Conservation (phyloP, 2,888 invertebrate genomes). For the Zaprionus lineosus region DNA sequence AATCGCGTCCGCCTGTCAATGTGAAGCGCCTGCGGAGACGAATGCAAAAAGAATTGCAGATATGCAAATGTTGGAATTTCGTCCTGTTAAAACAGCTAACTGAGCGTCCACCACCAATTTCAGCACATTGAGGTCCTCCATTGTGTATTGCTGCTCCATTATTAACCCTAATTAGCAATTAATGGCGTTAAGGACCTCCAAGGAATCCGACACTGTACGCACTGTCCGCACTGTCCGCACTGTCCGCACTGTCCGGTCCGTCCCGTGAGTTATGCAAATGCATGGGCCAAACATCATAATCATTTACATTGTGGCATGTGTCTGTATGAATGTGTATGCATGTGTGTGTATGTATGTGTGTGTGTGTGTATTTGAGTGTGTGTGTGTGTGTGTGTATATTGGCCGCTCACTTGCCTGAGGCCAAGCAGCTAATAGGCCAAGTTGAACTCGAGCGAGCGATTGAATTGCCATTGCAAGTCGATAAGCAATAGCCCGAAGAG, state of each 20-base stretch:
- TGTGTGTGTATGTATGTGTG: not conserved
- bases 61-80: slow-evolving; percentile 54
- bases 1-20: too few relatives aligned
- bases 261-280: not conserved
- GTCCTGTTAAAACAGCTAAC: slow-evolving; percentile 41
- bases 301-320: not conserved
- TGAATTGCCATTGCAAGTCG: too few relatives aligned
- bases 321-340: slow-evolving; percentile 9
- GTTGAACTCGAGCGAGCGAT: too few relatives aligned
- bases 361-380: not conserved
- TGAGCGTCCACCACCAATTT: slow-evolving; percentile 5
- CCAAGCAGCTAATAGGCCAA: too few relatives aligned
- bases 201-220: too few relatives aligned
- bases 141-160: slow-evolving; percentile 39
- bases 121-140: too few relatives aligned
- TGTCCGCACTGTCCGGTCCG: too few relatives aligned
- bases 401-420: too few relatives aligned
- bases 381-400: not conserved
- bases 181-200: slow-evolving; percentile 31
- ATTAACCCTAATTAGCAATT: slow-evolving; percentile 70
- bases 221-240: too few relatives aligned
- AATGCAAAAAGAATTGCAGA: too few relatives aligned
- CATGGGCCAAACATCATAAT: not conserved
- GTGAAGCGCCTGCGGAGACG: too few relatives aligned
- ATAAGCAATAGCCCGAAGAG: too few relatives aligned